Conservation (phyloP, 2,888 invertebrate genomes). For the Agriopis aurantiaria region DNA sequence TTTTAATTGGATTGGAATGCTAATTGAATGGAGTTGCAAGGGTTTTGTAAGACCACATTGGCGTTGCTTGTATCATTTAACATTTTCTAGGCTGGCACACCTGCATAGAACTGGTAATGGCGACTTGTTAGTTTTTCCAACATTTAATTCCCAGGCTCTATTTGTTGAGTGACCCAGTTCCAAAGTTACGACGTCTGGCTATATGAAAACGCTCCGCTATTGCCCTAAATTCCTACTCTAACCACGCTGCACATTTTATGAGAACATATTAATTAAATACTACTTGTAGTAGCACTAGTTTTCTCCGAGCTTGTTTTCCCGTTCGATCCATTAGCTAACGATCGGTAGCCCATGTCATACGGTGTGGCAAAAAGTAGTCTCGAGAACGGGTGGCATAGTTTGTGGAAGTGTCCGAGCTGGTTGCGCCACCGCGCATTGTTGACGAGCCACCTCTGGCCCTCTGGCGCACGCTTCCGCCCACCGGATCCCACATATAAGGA, state of each 20-base stretch:
- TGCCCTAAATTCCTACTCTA: conserved; percentile 14
- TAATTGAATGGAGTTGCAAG: neutral
- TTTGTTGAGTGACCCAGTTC: conserved; percentile 28
- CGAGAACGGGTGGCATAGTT: conserved; percentile 40
- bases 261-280: conserved; percentile 17
- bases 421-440: conserved; percentile 56
- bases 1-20: too few species aligned
- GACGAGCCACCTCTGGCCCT: conserved; percentile 48
- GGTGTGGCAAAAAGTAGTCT: conserved; percentile 35
- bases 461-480: conserved; percentile 77
- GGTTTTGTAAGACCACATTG: conserved; percentile 15
- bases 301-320: conserved; percentile 23
- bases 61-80: neutral
- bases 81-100: neutral
- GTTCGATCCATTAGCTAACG: conserved; percentile 29
- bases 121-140: conserved; percentile 10
- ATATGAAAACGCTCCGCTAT: conserved; percentile 16
- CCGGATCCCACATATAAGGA: conserved; percentile 66
- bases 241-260: conserved; percentile 19
- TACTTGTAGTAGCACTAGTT: conserved; percentile 13
- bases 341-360: conserved; percentile 33
- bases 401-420: conserved; percentile 50
- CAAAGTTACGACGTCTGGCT: conserved; percentile 6
- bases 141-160: conserved; percentile 8
- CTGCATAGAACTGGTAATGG: conserved; percentile 8